phyloP scores from a whole-genome alignment of 2,888 invertebrate species.

The Drosophila parthenogenetica region DNA sequence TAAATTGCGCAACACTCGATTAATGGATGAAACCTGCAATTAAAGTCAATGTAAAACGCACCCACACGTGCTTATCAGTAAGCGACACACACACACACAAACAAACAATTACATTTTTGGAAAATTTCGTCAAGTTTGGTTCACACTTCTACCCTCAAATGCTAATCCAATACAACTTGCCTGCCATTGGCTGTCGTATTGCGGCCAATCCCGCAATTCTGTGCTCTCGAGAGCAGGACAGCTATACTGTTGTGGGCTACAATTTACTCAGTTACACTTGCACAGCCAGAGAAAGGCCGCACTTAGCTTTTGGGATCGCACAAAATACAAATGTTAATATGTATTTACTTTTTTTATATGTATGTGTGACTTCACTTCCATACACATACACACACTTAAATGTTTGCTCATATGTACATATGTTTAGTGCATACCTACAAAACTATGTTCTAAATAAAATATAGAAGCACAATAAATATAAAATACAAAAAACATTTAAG shows the following conservation, averaged over 20 bases:
- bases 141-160: constrained; percentile 37
- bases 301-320: not conserved
- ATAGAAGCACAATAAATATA: not conserved
- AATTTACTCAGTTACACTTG: constrained; percentile 16
- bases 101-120: not conserved
- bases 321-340: not conserved
- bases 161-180: constrained; percentile 9
- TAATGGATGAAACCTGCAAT: constrained; percentile 88
- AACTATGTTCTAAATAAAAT: not conserved
- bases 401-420: not conserved
- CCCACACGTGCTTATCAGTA: constrained; percentile 1
- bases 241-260: constrained; percentile 11
- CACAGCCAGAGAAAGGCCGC: too few relatives aligned
- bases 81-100: not conserved
- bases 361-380: not conserved
- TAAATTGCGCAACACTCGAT: constrained; percentile 97
- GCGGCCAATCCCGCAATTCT: constrained; percentile 44
- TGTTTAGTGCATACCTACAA: not conserved
- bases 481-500: too few relatives aligned
- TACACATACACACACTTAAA: not conserved
- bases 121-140: constrained; percentile 1
- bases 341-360: not conserved
- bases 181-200: constrained; percentile 47
- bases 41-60: constrained; percentile 33
- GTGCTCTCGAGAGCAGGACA: constrained; percentile 28